Percentiles rank a stretch among this genome's conserved stretches.
Conservation (phyloP, 1,140 invertebrate genomes). For the Aphelenchoides fujianensis region DNA sequence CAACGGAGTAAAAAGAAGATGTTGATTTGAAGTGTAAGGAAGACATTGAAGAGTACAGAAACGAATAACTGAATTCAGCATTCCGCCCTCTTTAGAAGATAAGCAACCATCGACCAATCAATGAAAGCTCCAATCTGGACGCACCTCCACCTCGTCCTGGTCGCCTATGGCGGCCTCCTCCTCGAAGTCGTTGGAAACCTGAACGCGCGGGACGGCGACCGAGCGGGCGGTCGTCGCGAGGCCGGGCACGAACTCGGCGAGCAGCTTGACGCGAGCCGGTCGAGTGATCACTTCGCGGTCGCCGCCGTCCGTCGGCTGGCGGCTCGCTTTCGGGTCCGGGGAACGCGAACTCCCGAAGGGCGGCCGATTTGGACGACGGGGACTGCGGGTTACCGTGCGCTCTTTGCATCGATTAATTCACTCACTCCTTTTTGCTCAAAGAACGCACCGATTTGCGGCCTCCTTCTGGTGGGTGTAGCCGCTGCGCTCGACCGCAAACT, state of each 20-base stretch:
- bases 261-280: neutral
- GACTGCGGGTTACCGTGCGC: neutral
- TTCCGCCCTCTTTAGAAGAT: too few relatives aligned
- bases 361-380: neutral
- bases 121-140: neutral
- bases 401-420: too few relatives aligned
- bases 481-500: neutral
- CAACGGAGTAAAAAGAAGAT: too few relatives aligned
- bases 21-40: too few relatives aligned
- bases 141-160: neutral
- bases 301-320: neutral
- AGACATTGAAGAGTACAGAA: too few relatives aligned
- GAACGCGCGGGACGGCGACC: constrained; percentile 10
- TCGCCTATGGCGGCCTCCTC: constrained; percentile 16
- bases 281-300: neutral
- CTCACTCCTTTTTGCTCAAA: too few relatives aligned
- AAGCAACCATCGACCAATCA: too few relatives aligned
- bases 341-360: neutral
- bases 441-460: too few relatives aligned
- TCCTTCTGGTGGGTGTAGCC: neutral
- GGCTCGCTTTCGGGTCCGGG: neutral
- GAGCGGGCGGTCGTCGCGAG: neutral
- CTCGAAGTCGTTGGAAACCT: constrained; percentile 23
- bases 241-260: neutral
- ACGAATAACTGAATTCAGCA: too few relatives aligned